Conservation (phyloP, 2,888 invertebrate genomes). For the Nebria salina region DNA sequence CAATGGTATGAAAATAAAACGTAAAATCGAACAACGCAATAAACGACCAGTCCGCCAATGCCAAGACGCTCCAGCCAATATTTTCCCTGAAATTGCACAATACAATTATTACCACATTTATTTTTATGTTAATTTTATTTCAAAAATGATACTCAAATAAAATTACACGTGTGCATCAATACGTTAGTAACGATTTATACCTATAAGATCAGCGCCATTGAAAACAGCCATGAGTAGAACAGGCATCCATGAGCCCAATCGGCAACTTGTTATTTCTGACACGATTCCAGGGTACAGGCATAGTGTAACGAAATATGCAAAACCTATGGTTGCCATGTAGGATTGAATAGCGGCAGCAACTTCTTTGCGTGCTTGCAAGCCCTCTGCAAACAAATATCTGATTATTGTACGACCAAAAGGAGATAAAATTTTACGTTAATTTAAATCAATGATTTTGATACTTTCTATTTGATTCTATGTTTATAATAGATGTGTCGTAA, state of each 20-base stretch:
- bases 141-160: too few species aligned
- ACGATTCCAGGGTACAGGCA: slow-evolving; percentile 91
- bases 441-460: not conserved
- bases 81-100: slow-evolving; percentile 61
- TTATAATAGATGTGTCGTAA: not conserved
- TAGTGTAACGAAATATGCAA: slow-evolving; percentile 90
- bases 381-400: slow-evolving; percentile 66
- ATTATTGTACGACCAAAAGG: not conserved
- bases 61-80: slow-evolving; percentile 81
- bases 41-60: slow-evolving; percentile 86
- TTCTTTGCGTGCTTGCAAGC: slow-evolving; percentile 77
- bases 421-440: not conserved
- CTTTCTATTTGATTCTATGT: too few species aligned
- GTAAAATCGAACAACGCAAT: slow-evolving; percentile 76
- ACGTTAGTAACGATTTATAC: slow-evolving; percentile 60
- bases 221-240: slow-evolving; percentile 90
- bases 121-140: too few species aligned
- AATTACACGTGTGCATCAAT: too few species aligned
- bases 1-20: slow-evolving; percentile 81
- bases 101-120: not conserved
- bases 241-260: slow-evolving; percentile 89
- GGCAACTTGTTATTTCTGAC: slow-evolving; percentile 87
- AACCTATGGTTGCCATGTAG: slow-evolving; percentile 88
- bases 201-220: slow-evolving; percentile 86
- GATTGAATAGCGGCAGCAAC: slow-evolving; percentile 88